Percentiles rank a stretch among this genome's conserved stretches.
Evolutionary conservation across 37 sponge, comb jelly and placozoan species (phyloP).

Genomic region (Spongilla lacustris): DNA sequence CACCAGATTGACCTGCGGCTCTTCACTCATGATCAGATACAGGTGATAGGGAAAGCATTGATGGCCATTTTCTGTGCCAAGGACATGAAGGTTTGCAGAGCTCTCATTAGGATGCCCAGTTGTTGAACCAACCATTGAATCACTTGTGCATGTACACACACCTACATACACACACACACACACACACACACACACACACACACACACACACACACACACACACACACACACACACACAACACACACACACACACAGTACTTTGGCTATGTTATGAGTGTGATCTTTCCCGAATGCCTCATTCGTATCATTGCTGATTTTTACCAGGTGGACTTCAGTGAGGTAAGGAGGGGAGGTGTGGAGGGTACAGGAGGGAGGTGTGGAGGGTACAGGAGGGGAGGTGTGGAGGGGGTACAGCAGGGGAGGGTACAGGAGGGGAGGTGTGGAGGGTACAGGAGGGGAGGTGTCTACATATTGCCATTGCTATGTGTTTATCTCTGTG

Average conservation of each 20-base stretch:
- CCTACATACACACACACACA: neutral
- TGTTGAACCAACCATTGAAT: neutral
- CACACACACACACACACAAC: neutral
- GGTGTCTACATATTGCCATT: too few relatives aligned
- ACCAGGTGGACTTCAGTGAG: conserved; percentile 23
- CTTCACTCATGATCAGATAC: conserved; percentile 39
- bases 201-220: neutral
- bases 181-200: neutral
- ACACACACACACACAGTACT: conserved; percentile 10
- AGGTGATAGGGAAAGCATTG: conserved; percentile 14
- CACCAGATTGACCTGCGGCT: conserved; percentile 1
- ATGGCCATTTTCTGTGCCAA: conserved; percentile 47
- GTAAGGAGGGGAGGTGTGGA: neutral
- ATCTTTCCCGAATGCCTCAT: conserved; percentile 51
- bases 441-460: neutral
- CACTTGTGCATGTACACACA: neutral
- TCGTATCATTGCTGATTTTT: conserved; percentile 33
- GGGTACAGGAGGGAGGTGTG: too few relatives aligned
- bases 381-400: conserved; percentile 15
- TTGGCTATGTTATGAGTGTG: conserved; percentile 56
- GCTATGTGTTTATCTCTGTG: neutral
- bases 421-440: too few relatives aligned
- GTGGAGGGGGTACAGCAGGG: neutral
- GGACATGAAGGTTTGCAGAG: conserved; percentile 49
- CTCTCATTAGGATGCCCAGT: too few relatives aligned